Evolutionary conservation across 2,797 vertebrate genomes (phyloP), one percentile per base, ranked within the genome.

Genomic region (Scolopax bukidnonensis): DNA sequence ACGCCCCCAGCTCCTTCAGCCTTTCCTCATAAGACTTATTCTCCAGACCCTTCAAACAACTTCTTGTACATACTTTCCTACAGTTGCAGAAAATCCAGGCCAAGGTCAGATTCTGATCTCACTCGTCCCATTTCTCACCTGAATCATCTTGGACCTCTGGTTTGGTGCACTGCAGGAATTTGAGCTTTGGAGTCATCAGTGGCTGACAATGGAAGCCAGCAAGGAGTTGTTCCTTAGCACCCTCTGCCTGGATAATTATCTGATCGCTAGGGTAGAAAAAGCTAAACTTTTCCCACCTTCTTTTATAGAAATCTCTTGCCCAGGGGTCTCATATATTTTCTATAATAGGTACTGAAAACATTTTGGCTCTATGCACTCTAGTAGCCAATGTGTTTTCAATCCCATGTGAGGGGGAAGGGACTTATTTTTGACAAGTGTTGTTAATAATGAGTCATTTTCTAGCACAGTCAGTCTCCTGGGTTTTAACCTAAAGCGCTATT

Each of bases 311-410:
- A 75, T 41, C 16, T 54, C 38, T 61, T 56, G 15, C 68, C 51
- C 16, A 7, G 20, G n/a, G 10, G 8, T 47, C 84, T 92, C 41
- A 57, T 71, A n/a, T 10, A 33, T 95, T 93, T 93, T 85, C 79
- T 89, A 0, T 61, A 91, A 83, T 24, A 84, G 33, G 15, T 83
- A 85, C 38, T 93, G 81, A 92, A 90, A 94, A 27, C 5, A 11
- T 45, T 87, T 84, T 92, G 64, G 78, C 60, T 93, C 18, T 32
- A 3, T 45, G 33, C 36, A 20, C 18, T 67, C 33, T 6, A 87
- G 68, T 45, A 83, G 78, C 48, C 87, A 90, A 20, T 59, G 33
- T 91, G 73, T 93, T 96, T 96, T 81, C 79, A 96, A 81, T 90
- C 60, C 50, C 2, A 3, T 1, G 1, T 1, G 27, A 82, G 32